Conservation (phyloP, 2,888 invertebrate genomes). For the Exocentrus adspersus region DNA sequence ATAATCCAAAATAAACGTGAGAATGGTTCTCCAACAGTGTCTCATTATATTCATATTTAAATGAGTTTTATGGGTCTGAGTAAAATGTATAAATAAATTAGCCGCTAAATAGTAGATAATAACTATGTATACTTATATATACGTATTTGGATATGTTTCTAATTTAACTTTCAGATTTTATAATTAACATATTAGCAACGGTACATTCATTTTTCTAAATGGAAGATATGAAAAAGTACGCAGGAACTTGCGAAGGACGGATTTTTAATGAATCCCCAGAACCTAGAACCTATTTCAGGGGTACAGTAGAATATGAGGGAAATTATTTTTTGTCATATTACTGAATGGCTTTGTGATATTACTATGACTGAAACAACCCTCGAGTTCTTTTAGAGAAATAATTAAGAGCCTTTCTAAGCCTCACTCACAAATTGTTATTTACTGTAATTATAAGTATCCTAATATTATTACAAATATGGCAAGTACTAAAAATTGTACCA, state of each 20-base stretch:
- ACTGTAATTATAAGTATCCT: too few relatives aligned
- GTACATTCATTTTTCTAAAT: not conserved
- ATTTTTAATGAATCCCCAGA: constrained; percentile 1
- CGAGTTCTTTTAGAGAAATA: too few relatives aligned
- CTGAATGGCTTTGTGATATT: too few relatives aligned
- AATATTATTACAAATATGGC: too few relatives aligned
- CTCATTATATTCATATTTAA: constrained; percentile 31
- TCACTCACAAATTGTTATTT: too few relatives aligned
- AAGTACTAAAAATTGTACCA: too few relatives aligned
- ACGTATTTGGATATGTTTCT: too few relatives aligned
- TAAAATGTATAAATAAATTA: constrained; percentile 3
- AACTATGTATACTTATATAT: constrained; percentile 5
- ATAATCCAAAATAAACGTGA: constrained; percentile 48
- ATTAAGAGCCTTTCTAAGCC: too few relatives aligned
- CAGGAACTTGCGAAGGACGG: constrained; percentile 5
- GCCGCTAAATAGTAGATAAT: not conserved
- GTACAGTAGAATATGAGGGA: too few relatives aligned
- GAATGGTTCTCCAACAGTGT: constrained; percentile 37
- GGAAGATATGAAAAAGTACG: not conserved
- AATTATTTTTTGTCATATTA: too few relatives aligned
- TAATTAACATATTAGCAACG: constrained; percentile 1
- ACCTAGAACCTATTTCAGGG: too few relatives aligned
- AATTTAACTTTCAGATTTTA: not conserved
- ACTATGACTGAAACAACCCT: too few relatives aligned
- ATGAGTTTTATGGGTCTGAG: constrained; percentile 9